Percentiles rank a stretch among this genome's conserved stretches.
These are phyloP conservation scores for Coleophora deauratella DNA, from an alignment of 2,888 invertebrate genomes.

Conservation along the genomic window DNA sequence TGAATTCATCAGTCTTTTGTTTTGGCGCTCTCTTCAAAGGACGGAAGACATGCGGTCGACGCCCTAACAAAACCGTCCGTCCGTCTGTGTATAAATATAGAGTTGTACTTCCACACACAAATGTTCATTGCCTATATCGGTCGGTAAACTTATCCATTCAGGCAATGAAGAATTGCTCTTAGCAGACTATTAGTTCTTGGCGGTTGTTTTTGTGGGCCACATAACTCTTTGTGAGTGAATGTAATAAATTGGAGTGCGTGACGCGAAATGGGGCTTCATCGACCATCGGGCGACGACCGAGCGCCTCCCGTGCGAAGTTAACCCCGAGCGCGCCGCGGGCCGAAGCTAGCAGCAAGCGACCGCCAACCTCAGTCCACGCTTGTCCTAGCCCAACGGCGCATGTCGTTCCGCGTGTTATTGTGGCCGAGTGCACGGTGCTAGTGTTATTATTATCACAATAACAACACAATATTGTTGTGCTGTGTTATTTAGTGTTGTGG, in stretches of 20 bases:
- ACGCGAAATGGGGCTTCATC: constrained; percentile 59
- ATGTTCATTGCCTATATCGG: too few species aligned
- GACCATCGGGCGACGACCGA: constrained; percentile 50
- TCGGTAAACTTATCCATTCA: too few species aligned
- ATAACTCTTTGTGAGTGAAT: background rate
- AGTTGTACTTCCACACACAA: too few species aligned
- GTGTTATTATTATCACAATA: constrained; percentile 38
- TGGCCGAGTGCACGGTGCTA: constrained; percentile 64
- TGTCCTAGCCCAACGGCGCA: constrained; percentile 45
- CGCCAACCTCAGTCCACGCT: constrained; percentile 61
- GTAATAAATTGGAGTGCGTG: constrained; percentile 61
- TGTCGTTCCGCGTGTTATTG: constrained; percentile 52
- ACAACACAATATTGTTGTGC: constrained; percentile 67
- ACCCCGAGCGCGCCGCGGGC: constrained; percentile 24
- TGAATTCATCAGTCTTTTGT: too few species aligned
- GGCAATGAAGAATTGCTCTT: too few species aligned
- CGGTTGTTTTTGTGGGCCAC: background rate
- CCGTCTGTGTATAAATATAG: too few species aligned
- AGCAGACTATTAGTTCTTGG: too few species aligned
- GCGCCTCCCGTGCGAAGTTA: constrained; percentile 45
- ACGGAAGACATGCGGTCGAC: too few species aligned
- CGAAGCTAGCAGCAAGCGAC: constrained; percentile 27
- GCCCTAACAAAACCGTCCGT: too few species aligned
- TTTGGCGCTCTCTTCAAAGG: too few species aligned
- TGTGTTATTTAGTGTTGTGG: constrained; percentile 61